A percentile compares a stretch with the other conserved stretches of the same genome.
These are phyloP conservation scores for Erebia epiphron DNA, from an alignment of 2,888 invertebrate species.

Conservation along the genomic window DNA sequence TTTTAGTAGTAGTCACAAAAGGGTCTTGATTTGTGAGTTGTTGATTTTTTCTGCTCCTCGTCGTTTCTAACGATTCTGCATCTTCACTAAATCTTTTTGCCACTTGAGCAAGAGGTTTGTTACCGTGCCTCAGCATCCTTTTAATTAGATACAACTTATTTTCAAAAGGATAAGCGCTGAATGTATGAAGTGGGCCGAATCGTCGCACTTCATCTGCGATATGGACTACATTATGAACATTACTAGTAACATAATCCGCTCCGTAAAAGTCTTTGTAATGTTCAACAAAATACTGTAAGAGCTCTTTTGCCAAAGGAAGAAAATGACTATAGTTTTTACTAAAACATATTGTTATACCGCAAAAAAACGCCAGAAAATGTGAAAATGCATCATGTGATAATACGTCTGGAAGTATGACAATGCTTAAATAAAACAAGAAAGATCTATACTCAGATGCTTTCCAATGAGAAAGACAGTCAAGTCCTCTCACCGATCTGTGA, in stretches of 20 bases:
- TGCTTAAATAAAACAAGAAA: constrained; percentile 38
- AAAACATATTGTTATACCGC: background rate
- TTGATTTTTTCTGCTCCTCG: background rate
- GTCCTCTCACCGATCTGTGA: background rate
- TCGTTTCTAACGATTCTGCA: background rate
- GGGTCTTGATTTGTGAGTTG: background rate
- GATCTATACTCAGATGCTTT: constrained; percentile 39
- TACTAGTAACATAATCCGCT: constrained; percentile 15
- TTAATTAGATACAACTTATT: constrained; percentile 36
- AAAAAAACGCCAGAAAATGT: background rate
- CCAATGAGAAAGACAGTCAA: constrained; percentile 31
- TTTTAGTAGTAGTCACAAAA: background rate
- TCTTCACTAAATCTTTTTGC: constrained; percentile 29
- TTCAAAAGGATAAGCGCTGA: constrained; percentile 40
- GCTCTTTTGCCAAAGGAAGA: constrained; percentile 19
- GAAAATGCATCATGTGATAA: constrained; percentile 4
- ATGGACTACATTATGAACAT: constrained; percentile 35
- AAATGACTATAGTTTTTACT: constrained; percentile 3
- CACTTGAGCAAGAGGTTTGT: constrained; percentile 35
- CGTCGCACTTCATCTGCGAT: constrained; percentile 36
- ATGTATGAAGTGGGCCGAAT: constrained; percentile 35
- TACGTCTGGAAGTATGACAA: constrained; percentile 26
- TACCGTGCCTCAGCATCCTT: constrained; percentile 32
- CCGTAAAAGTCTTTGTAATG: constrained; percentile 36
- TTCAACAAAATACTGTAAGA: constrained; percentile 26